These are phyloP conservation scores for Planococcus citri DNA, from an alignment of 1,140 invertebrate genomes.

Conservation along the genomic window DNA sequence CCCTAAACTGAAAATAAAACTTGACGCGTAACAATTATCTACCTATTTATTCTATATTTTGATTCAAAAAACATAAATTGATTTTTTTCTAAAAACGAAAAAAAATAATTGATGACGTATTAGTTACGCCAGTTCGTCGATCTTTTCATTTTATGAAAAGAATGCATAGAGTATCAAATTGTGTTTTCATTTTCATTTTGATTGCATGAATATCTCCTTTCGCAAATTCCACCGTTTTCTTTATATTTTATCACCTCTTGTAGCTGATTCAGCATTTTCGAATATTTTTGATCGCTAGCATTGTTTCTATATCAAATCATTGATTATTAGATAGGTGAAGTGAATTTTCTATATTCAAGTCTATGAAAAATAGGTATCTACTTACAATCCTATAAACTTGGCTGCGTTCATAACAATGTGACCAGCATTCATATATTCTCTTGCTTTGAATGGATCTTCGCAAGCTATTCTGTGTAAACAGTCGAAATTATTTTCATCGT, in stretches of 20 bases:
- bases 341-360: not conserved
- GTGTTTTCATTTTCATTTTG: not conserved
- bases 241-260: constrained; percentile 15
- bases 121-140: no score
- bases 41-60: no score
- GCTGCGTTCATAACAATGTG: constrained; percentile 51
- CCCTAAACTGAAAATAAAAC: no score
- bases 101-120: no score
- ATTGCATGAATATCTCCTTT: constrained; percentile 11
- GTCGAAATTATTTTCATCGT: constrained; percentile 46
- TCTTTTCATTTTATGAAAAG: no score
- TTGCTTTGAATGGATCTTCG: constrained; percentile 53
- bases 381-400: constrained; percentile 5
- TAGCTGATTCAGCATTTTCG: constrained; percentile 15
- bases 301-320: constrained; percentile 10
- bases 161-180: no score
- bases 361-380: not conserved
- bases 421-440: constrained; percentile 56
- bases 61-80: no score
- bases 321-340: not conserved
- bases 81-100: no score
- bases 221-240: not conserved
- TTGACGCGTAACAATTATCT: no score
- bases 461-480: constrained; percentile 65
- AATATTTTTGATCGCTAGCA: constrained; percentile 12